These are phyloP conservation scores for Danio aesculapii DNA, from an alignment of 2,797 vertebrate genomes.

Conservation along the genomic window DNA sequence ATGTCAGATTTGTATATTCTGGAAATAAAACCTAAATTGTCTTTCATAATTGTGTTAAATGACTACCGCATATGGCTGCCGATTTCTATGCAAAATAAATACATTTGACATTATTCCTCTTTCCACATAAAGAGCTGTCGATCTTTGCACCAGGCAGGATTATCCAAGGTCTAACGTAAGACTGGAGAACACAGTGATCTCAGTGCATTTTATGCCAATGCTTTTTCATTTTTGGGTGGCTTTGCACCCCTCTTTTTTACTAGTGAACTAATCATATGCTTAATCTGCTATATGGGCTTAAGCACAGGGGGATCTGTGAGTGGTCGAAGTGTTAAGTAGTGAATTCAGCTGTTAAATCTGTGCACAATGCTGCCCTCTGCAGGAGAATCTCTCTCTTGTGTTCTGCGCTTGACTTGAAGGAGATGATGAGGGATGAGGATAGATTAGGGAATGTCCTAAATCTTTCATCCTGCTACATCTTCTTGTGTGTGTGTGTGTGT, in stretches of 20 bases:
- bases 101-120: constrained; percentile 11
- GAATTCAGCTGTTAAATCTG: constrained; percentile 8
- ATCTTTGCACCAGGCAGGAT: constrained; percentile 22
- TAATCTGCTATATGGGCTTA: constrained; percentile 7
- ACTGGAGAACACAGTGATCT: constrained; percentile 44
- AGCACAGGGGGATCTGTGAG: neutral
- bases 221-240: constrained; percentile 17
- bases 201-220: constrained; percentile 31
- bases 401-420: constrained; percentile 34
- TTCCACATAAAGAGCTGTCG: neutral
- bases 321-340: neutral
- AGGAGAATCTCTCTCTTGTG: constrained; percentile 60
- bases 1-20: constrained; percentile 54
- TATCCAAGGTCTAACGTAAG: constrained; percentile 27
- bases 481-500: constrained; percentile 13
- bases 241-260: constrained; percentile 16
- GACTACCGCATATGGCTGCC: constrained; percentile 46
- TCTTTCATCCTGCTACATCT: constrained; percentile 56
- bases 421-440: constrained; percentile 57
- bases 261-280: neutral
- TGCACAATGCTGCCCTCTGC: constrained; percentile 73
- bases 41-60: constrained; percentile 23
- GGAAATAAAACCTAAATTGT: constrained; percentile 40
- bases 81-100: constrained; percentile 70
- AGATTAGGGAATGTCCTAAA: constrained; percentile 55